phyloP scores from a whole-genome alignment of 1,140 invertebrate species.

The Pseudomyrmex sp. region DNA sequence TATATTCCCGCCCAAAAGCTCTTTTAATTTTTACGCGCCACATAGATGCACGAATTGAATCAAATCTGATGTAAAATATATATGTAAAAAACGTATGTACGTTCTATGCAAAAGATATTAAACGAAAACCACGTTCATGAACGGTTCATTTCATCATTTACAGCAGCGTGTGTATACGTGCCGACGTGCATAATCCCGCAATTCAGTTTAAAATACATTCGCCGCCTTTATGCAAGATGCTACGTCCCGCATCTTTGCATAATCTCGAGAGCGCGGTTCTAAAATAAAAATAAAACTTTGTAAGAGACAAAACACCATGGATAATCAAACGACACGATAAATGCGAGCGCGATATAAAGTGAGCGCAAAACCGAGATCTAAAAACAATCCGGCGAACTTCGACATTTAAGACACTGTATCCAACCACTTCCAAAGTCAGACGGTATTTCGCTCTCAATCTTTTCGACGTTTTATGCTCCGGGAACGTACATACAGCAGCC shows the following conservation, averaged over 20 bases:
- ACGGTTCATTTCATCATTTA: constrained; percentile 49
- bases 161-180: constrained; percentile 4
- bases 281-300: constrained; percentile 17
- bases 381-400: constrained; percentile 12
- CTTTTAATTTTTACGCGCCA: background rate
- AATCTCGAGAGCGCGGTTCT: constrained; percentile 19
- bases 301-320: constrained; percentile 12
- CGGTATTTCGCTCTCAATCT: constrained; percentile 18
- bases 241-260: constrained; percentile 25
- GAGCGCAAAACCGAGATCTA: background rate
- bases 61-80: constrained; percentile 9
- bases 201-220: constrained; percentile 53
- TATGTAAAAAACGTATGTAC: background rate
- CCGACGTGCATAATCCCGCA: constrained; percentile 38
- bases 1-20: background rate
- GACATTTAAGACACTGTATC: constrained; percentile 16
- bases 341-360: background rate
- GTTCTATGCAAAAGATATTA: constrained; percentile 35
- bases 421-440: background rate
- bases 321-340: constrained; percentile 35
- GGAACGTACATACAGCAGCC: background rate
- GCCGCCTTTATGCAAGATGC: constrained; percentile 39
- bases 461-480: background rate
- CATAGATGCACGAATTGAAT: background rate
- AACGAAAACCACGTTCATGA: constrained; percentile 34